These are phyloP conservation scores for Megalonaias nervosa DNA, from an alignment of 1,140 invertebrate genomes.

Conservation along the genomic window DNA sequence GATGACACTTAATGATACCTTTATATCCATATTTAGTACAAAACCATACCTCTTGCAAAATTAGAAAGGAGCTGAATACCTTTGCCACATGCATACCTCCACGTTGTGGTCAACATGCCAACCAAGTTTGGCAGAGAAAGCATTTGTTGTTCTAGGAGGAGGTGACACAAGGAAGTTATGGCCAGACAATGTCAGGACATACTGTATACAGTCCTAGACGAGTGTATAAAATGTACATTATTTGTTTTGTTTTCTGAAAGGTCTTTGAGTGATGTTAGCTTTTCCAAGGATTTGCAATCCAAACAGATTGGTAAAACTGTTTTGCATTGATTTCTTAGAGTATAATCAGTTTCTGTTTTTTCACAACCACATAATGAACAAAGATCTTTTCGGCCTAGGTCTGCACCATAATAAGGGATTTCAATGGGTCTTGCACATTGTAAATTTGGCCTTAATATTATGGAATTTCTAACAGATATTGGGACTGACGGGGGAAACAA, in stretches of 20 bases:
- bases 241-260: background rate
- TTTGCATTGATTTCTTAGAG: constrained; percentile 3
- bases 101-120: too few relatives aligned
- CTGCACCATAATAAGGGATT: constrained; percentile 8
- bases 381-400: background rate
- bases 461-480: background rate
- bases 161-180: background rate
- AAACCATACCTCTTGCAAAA: too few relatives aligned
- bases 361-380: constrained; percentile 1
- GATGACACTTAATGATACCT: too few relatives aligned
- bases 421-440: constrained; percentile 9
- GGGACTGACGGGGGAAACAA: background rate
- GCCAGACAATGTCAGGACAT: background rate
- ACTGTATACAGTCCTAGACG: background rate
- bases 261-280: background rate
- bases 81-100: too few relatives aligned
- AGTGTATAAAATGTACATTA: background rate
- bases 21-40: too few relatives aligned
- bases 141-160: too few relatives aligned
- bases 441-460: background rate
- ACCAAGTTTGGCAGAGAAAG: too few relatives aligned
- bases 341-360: background rate
- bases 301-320: constrained; percentile 6
- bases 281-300: background rate
- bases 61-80: too few relatives aligned